These are phyloP conservation scores for Dendroctonus valens DNA, from an alignment of 1,140 invertebrate species.

Conservation along the genomic window DNA sequence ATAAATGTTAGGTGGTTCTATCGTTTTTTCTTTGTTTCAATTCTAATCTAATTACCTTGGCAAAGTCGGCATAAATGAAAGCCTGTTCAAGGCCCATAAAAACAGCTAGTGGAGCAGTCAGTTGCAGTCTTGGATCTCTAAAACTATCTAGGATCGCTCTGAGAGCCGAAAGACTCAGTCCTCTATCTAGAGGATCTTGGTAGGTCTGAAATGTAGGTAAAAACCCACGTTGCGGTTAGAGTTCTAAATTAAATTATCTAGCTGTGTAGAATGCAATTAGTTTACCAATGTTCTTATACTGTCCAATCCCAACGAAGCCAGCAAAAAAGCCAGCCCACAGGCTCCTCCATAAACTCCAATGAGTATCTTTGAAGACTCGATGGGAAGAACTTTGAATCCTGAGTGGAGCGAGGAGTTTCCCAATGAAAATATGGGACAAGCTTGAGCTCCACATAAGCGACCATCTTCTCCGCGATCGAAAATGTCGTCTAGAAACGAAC, in stretches of 20 bases:
- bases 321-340: slow-evolving; percentile 54
- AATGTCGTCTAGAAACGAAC: slow-evolving; percentile 48
- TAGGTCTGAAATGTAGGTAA: slow-evolving; percentile 35
- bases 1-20: no score
- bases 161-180: slow-evolving; percentile 51
- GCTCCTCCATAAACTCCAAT: slow-evolving; percentile 58
- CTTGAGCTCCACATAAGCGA: slow-evolving; percentile 56
- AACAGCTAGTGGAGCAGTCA: slow-evolving; percentile 63
- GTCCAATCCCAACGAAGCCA: slow-evolving; percentile 57
- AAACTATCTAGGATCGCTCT: slow-evolving; percentile 50
- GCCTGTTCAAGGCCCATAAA: slow-evolving; percentile 73
- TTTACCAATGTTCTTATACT: slow-evolving; percentile 46
- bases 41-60: slow-evolving; percentile 54
- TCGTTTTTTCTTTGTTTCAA: background rate
- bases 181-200: slow-evolving; percentile 51
- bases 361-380: slow-evolving; percentile 52
- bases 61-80: slow-evolving; percentile 70
- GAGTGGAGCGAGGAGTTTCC: slow-evolving; percentile 11
- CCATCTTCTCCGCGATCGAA: slow-evolving; percentile 53
- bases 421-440: slow-evolving; percentile 46
- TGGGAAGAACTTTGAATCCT: slow-evolving; percentile 46
- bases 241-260: no score
- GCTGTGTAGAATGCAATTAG: background rate
- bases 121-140: slow-evolving; percentile 56
- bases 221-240: background rate